phyloP scores from a whole-genome alignment of 2,797 vertebrate genomes.

The Chelidonichthys spinosus region DNA sequence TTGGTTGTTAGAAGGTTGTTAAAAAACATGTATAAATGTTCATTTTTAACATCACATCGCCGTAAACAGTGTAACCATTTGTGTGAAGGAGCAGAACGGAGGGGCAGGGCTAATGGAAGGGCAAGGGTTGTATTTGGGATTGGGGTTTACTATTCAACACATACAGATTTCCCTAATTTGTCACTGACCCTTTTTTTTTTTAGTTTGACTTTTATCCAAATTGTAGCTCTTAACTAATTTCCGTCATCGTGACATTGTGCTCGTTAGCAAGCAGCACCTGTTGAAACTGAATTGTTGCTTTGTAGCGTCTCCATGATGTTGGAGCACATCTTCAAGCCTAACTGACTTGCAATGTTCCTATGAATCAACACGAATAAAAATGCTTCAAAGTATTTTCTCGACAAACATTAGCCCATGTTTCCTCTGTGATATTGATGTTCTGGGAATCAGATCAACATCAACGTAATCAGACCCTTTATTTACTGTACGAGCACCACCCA shows the following conservation, averaged over 20 bases:
- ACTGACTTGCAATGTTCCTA: neutral
- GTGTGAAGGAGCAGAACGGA: too few relatives aligned
- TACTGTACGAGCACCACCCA: slow-evolving; percentile 47
- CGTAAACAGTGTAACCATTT: too few relatives aligned
- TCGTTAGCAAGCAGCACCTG: neutral
- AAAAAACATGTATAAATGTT: too few relatives aligned
- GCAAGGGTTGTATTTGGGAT: too few relatives aligned
- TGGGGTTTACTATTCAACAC: neutral
- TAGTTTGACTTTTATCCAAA: neutral
- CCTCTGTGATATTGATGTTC: slow-evolving; percentile 58
- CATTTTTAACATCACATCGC: neutral
- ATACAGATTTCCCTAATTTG: neutral
- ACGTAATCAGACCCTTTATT: slow-evolving; percentile 64
- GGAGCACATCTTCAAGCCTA: neutral
- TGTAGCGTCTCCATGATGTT: neutral
- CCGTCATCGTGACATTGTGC: neutral
- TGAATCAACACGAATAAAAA: neutral
- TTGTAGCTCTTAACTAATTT: neutral
- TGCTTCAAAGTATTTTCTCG: neutral
- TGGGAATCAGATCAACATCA: slow-evolving; percentile 66
- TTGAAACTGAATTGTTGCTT: neutral
- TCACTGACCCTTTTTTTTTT: neutral
- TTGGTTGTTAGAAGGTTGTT: neutral
- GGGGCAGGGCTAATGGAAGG: too few relatives aligned
- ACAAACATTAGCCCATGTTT: slow-evolving; percentile 29